Conservation (phyloP, 2,113 vertebrate species). For the Tonatia bakeri region DNA sequence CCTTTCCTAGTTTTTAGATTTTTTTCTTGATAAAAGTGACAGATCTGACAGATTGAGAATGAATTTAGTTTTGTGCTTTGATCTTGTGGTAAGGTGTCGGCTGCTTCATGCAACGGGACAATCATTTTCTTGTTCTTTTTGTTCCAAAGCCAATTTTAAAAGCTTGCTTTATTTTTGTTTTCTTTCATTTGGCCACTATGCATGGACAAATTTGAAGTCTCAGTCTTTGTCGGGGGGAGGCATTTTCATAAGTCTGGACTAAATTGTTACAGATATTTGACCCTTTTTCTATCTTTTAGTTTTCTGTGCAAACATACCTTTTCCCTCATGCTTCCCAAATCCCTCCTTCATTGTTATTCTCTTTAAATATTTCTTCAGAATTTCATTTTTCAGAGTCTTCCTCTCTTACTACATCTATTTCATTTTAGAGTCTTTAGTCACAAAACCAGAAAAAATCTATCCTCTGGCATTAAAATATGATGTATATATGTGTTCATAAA, state of each 20-base stretch:
- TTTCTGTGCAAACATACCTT: neutral
- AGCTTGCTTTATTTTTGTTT: conserved; percentile 27
- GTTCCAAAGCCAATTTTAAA: conserved; percentile 52
- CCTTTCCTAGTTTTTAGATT: neutral
- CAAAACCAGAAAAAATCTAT: conserved; percentile 35
- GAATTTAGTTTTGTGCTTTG: conserved; percentile 32
- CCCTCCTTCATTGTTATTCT: neutral
- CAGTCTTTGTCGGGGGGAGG: neutral
- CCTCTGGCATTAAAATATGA: conserved; percentile 45
- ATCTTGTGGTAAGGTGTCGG: conserved; percentile 39
- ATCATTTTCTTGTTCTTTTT: conserved; percentile 54
- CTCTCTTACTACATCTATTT: neutral
- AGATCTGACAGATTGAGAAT: conserved; percentile 49
- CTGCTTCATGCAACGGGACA: conserved; percentile 36
- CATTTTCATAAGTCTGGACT: conserved; percentile 1
- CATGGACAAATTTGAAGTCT: conserved; percentile 28
- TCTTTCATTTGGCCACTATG: neutral
- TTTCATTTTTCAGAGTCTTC: neutral
- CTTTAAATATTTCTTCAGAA: conserved; percentile 10
- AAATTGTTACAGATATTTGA: neutral
- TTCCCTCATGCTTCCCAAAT: neutral
- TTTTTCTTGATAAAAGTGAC: conserved; percentile 18
- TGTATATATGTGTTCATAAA: conserved; percentile 10
- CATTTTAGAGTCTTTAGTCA: neutral
- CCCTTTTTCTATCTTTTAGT: neutral